Base-by-base conservation (phyloP, 2,888 invertebrate genomes). In the Yponomeuta plumbellus region DNA sequence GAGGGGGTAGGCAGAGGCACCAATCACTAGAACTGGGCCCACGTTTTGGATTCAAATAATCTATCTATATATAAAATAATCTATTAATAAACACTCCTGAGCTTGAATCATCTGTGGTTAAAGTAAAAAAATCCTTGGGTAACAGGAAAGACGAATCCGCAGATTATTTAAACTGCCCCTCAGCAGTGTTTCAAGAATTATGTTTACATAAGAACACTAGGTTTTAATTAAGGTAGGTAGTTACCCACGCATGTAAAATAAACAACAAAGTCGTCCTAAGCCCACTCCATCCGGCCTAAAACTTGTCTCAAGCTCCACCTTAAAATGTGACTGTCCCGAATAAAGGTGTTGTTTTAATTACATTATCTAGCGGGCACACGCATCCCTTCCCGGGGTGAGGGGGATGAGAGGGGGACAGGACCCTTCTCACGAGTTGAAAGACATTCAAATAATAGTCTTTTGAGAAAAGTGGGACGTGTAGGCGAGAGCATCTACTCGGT, bases 271-370 rank as follows among this genome's bases (percentile, higher is more conserved):
- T 62, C 26, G 11, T 23, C 62, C 62, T 34, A 62, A 62, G 20
- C 23, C 59, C 23, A 52, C 44, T 52, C 44, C 44, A 52, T 5
- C 44, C 44, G 44, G 5, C 44, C 44, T 17, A 17, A 52, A 52
- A 52, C 44, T 52, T 65, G 22, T 59, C 63, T n/a, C 39, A 39
- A 62, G 40, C 63, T 52, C 62, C 44, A 39, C 64, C 68, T 62
- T 66, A 69, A 69, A 68, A 68, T 67, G 69, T 67, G 67, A 81
- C 80, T 80, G 76, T 76, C 77, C 73, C 68, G 82, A 85, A 88
- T 89, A 86, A 90, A 91, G 90, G 90, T 91, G 90, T 90, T 90
- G 88, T 91, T 90, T 91, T 91, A 91, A 91, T 91, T 91, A 91
- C 90, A 91, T 91, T 91, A 91, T 91, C 91, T 86, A 83, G 77